Evolutionary conservation across 2,888 invertebrate genomes (phyloP).

Genomic region (Rhyacophila evoluta): DNA sequence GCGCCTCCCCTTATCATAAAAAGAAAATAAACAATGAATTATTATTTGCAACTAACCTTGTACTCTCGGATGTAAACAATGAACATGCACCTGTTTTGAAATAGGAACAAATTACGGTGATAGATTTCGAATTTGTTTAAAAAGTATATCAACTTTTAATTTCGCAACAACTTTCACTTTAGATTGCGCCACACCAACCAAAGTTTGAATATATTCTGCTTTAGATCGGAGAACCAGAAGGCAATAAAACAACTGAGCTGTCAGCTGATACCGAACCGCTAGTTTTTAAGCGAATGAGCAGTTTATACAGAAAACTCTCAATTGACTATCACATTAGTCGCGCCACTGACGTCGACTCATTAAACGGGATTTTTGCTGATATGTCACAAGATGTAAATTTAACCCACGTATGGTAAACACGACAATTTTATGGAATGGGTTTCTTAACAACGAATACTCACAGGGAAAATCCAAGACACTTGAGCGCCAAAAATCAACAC

Average conservation of each 20-base stretch:
- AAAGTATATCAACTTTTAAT: background rate
- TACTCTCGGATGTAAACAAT: slow-evolving; percentile 6
- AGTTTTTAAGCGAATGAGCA: slow-evolving; percentile 3
- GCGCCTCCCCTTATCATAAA: no score
- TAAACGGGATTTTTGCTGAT: background rate
- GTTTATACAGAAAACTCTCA: background rate
- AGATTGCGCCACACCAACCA: background rate
- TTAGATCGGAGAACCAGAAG: background rate
- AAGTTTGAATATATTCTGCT: background rate
- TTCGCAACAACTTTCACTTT: background rate
- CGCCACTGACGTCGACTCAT: background rate
- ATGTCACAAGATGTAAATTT: background rate
- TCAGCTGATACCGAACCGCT: background rate
- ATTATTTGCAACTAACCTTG: background rate
- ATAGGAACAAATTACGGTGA: background rate
- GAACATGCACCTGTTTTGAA: slow-evolving; percentile 2
- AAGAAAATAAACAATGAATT: background rate
- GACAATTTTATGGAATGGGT: background rate
- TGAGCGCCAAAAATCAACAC: slow-evolving; percentile 28
- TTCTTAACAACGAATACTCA: slow-evolving; percentile 13
- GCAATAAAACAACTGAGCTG: background rate
- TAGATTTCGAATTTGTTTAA: background rate
- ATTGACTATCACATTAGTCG: background rate
- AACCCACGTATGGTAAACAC: background rate
- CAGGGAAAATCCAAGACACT: slow-evolving; percentile 33